These are phyloP conservation scores for Antheraea pernyi DNA, from an alignment of 1,140 invertebrate genomes.

Conservation along the genomic window DNA sequence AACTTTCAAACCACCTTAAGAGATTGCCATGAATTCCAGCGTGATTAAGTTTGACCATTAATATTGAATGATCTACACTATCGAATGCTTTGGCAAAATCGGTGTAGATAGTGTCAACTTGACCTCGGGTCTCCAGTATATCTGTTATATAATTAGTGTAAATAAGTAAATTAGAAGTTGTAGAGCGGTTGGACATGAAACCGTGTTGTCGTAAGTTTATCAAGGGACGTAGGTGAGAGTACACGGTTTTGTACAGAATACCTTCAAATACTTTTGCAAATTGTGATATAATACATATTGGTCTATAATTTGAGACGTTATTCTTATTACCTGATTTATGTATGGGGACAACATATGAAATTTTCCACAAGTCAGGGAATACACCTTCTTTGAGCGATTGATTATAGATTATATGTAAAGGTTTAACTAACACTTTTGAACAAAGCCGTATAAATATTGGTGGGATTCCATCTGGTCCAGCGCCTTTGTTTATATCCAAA, in stretches of 20 bases:
- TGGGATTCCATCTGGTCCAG: background rate
- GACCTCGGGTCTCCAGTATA: constrained; percentile 17
- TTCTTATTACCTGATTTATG: constrained; percentile 17
- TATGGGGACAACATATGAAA: constrained; percentile 18
- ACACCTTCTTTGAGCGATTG: constrained; percentile 14
- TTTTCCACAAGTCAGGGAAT: constrained; percentile 17
- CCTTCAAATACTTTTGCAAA: constrained; percentile 19
- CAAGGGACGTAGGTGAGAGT: constrained; percentile 11
- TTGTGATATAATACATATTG: constrained; percentile 18
- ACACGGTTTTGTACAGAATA: constrained; percentile 4
- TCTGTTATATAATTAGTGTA: constrained; percentile 1
- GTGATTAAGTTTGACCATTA: background rate
- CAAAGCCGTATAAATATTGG: background rate
- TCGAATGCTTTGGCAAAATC: background rate
- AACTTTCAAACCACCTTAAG: too few relatives aligned
- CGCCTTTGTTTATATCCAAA: background rate
- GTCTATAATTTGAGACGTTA: constrained; percentile 19
- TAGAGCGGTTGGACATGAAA: constrained; percentile 16
- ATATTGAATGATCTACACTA: background rate
- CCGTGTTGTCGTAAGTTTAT: constrained; percentile 18
- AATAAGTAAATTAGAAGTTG: background rate
- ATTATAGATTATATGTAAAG: constrained; percentile 1
- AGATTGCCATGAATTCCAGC: background rate
- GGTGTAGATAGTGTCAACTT: constrained; percentile 5
- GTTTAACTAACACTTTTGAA: background rate